A percentile compares a stretch with the other conserved stretches of the same genome.
These are phyloP conservation scores for Hephaestus fuliginosus DNA, from an alignment of 2,797 vertebrate species.

Conservation along the genomic window DNA sequence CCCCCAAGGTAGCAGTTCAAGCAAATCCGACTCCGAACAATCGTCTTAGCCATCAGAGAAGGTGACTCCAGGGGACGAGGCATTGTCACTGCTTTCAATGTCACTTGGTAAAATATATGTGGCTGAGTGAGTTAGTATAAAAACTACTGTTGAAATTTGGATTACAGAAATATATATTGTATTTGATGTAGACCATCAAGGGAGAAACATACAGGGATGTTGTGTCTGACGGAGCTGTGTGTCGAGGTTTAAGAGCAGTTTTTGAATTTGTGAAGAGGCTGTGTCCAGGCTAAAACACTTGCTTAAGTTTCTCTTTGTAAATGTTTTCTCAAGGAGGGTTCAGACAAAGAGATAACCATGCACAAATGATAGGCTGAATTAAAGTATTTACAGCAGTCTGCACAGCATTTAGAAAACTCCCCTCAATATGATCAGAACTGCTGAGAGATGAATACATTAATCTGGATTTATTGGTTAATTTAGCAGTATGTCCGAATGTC, in stretches of 20 bases:
- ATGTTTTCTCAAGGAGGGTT: slow-evolving; percentile 8
- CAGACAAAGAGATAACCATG: slow-evolving; percentile 8
- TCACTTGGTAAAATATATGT: background rate
- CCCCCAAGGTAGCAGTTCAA: background rate
- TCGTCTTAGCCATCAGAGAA: background rate
- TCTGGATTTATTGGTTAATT: slow-evolving; percentile 74
- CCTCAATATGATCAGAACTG: slow-evolving; percentile 59
- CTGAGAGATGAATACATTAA: slow-evolving; percentile 64
- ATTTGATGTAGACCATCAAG: background rate
- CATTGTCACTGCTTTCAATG: background rate
- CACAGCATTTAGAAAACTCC: slow-evolving; percentile 47
- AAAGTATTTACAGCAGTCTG: slow-evolving; percentile 62
- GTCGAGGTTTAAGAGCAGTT: background rate
- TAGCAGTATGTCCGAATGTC: slow-evolving; percentile 53
- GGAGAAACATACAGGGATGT: background rate
- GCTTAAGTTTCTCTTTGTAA: background rate
- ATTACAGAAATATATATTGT: background rate
- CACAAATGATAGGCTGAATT: slow-evolving; percentile 65
- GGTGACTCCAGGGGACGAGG: background rate
- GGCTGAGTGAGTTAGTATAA: background rate
- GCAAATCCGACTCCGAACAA: slow-evolving; percentile 3
- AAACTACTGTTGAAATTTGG: background rate
- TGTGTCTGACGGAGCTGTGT: background rate
- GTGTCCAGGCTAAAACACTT: background rate
- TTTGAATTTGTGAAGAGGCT: background rate